Conservation (phyloP, 1,140 invertebrate genomes). For the Sycophila sp. region DNA sequence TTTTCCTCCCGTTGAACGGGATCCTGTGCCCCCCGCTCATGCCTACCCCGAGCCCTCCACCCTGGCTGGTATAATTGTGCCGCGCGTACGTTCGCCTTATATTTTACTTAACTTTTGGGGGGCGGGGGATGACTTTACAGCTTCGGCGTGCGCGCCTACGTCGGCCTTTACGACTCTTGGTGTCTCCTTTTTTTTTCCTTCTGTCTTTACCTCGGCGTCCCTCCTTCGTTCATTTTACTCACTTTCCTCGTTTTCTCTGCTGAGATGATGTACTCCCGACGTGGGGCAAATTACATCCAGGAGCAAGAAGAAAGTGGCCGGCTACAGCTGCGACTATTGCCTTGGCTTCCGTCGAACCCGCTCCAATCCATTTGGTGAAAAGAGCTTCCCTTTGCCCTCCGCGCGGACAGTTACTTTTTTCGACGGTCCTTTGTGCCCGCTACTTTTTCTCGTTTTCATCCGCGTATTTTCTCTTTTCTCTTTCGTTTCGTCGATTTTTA, state of each 20-base stretch:
- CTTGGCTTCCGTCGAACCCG: neutral
- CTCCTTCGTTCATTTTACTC: neutral
- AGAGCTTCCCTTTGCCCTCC: neutral
- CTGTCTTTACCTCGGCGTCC: neutral
- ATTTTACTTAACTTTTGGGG: neutral
- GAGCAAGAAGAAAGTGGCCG: neutral
- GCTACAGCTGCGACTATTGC: neutral
- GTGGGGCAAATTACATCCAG: neutral
- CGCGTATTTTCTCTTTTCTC: neutral
- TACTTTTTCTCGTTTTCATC: neutral
- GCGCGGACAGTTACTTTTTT: neutral
- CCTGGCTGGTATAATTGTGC: constrained; percentile 1
- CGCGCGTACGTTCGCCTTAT: neutral
- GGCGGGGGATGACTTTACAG: too few species aligned
- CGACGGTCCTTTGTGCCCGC: neutral
- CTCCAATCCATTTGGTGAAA: neutral
- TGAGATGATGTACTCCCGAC: too few species aligned
- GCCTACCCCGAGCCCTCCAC: too few species aligned
- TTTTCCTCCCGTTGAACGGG: too few species aligned
- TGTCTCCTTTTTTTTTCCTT: neutral
- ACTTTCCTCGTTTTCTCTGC: neutral
- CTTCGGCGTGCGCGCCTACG: neutral
- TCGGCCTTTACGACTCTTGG: neutral
- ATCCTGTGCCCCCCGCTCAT: too few species aligned
- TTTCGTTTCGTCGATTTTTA: too few species aligned